Evolutionary conservation across 2,797 vertebrate species (phyloP).

Genomic region (Pseudochirops corinnae): DNA sequence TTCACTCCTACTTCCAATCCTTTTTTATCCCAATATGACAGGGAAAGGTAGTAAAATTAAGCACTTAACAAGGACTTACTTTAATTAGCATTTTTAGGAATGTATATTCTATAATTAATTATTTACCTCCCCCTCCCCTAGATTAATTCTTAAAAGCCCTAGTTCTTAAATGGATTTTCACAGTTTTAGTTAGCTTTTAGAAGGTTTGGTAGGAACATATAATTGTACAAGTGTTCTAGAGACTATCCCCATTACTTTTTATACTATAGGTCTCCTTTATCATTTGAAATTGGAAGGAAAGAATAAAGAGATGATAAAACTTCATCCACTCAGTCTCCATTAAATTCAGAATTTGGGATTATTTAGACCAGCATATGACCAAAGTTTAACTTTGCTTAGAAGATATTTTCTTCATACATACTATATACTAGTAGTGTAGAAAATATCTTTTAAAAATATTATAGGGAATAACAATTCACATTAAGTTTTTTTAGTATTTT

Average conservation of each 20-base stretch:
- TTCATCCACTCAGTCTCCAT: background rate
- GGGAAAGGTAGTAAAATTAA: background rate
- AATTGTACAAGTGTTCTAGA: background rate
- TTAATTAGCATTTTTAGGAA: background rate
- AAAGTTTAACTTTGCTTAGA: background rate
- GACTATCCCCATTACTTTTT: background rate
- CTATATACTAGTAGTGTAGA: background rate
- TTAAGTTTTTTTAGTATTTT: background rate
- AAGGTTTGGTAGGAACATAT: background rate
- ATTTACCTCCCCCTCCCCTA: background rate
- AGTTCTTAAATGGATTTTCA: slow-evolving; percentile 10
- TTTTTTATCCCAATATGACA: background rate
- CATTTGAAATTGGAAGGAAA: background rate
- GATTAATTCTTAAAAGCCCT: background rate
- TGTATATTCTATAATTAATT: background rate
- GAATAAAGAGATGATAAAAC: background rate
- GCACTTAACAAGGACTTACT: background rate
- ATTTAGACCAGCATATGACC: background rate
- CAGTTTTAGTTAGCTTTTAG: slow-evolving; percentile 10
- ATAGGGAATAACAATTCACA: background rate
- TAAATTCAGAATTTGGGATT: background rate
- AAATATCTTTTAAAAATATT: background rate
- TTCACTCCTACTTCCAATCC: background rate
- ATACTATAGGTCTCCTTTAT: background rate
- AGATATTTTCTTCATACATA: background rate